Evolutionary conservation across 2,113 vertebrate genomes (phyloP).

Genomic region (Siniperca chuatsi): DNA sequence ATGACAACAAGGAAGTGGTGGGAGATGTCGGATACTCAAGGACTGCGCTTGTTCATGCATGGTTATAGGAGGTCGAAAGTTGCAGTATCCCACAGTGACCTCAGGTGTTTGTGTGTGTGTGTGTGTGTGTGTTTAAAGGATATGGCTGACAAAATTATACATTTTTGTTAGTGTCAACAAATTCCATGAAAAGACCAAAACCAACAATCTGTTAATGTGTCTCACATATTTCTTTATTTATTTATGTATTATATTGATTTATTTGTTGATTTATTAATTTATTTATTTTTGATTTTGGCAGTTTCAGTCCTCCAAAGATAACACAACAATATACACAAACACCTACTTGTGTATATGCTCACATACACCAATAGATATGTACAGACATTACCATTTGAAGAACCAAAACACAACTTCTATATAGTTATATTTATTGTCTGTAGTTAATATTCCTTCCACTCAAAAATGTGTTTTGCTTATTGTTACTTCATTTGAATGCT

Average conservation of each 20-base stretch:
- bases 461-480: too few relatives aligned
- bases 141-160: not conserved
- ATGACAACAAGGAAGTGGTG: constrained; percentile 35
- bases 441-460: not conserved
- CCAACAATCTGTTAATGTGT: not conserved
- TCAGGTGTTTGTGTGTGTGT: not conserved
- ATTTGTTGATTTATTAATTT: too few relatives aligned
- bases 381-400: too few relatives aligned
- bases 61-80: not conserved
- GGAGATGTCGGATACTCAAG: constrained; percentile 64
- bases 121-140: not conserved
- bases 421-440: too few relatives aligned
- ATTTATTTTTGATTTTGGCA: too few relatives aligned
- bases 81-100: constrained; percentile 16
- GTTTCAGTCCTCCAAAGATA: too few relatives aligned
- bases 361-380: not conserved
- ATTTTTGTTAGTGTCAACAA: not conserved
- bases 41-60: constrained; percentile 47
- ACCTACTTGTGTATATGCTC: not conserved
- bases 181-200: not conserved
- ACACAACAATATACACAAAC: too few relatives aligned
- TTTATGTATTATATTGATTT: too few relatives aligned
- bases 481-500: too few relatives aligned
- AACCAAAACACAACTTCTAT: too few relatives aligned
- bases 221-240: not conserved